A percentile compares a stretch with the other conserved stretches of the same genome.
phyloP scores from a whole-genome alignment of 37 sponge, comb jelly and placozoan species.

The Aplysina aerophoba region DNA sequence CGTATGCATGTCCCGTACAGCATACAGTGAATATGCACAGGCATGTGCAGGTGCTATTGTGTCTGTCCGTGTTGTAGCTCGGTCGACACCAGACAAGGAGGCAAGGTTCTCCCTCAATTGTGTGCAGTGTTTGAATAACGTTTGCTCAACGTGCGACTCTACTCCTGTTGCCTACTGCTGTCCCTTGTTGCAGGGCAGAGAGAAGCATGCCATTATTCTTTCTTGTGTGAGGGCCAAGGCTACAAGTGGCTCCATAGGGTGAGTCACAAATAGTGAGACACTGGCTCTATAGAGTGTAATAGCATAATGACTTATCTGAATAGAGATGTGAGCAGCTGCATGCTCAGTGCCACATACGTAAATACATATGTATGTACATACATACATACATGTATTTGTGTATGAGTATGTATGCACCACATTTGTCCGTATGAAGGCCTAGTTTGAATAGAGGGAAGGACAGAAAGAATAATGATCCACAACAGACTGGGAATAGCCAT shows the following conservation, averaged over 20 bases:
- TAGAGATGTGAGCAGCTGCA: neutral
- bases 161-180: neutral
- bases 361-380: neutral
- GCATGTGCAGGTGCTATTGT: too few species aligned
- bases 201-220: constrained; percentile 79
- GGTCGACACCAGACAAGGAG: too few species aligned
- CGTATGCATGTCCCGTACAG: too few species aligned
- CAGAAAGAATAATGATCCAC: too few species aligned
- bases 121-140: too few species aligned
- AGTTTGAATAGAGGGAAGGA: constrained; percentile 43
- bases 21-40: too few species aligned
- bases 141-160: too few species aligned
- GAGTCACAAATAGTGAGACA: neutral
- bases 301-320: constrained; percentile 12
- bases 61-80: neutral
- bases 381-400: neutral
- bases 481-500: too few species aligned
- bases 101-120: too few species aligned
- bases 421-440: neutral
- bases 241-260: constrained; percentile 71
- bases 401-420: neutral
- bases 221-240: constrained; percentile 77
- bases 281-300: too few species aligned
- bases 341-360: neutral
- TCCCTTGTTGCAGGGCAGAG: constrained; percentile 64